phyloP scores from a whole-genome alignment of 2,888 invertebrate genomes.

The Escarpia spicata region DNA sequence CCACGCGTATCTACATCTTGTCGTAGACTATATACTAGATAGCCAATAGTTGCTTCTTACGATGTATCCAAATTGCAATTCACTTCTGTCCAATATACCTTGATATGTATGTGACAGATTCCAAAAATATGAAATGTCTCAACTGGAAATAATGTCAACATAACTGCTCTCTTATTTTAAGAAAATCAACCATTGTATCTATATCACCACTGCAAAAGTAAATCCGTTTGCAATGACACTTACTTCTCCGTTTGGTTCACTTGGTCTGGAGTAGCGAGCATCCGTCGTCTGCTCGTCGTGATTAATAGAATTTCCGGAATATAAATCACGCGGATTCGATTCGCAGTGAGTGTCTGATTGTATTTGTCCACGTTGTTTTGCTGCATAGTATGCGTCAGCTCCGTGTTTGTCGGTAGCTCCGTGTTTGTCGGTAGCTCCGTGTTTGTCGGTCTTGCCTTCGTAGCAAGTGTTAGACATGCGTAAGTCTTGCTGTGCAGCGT shows the following conservation, averaged over 20 bases:
- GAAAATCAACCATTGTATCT: no score
- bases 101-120: no score
- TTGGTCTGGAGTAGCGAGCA: not conserved
- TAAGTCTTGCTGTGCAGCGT: not conserved
- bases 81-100: no score
- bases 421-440: not conserved
- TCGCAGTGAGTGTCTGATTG: not conserved
- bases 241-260: not conserved
- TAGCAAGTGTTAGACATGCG: not conserved
- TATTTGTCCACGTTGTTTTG: not conserved
- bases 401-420: not conserved
- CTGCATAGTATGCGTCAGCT: not conserved
- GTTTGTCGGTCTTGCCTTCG: not conserved
- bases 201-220: no score
- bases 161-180: no score
- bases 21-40: no score
- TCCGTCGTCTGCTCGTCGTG: not conserved
- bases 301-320: not conserved
- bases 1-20: no score
- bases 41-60: no score
- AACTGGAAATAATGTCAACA: no score
- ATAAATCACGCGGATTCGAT: not conserved
- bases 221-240: not conserved
- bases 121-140: no score
- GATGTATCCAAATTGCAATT: no score